Evolutionary conservation across 2,888 invertebrate genomes (phyloP), one percentile per base, ranked within the genome.

Genomic region (Dysmachus trigonus): DNA sequence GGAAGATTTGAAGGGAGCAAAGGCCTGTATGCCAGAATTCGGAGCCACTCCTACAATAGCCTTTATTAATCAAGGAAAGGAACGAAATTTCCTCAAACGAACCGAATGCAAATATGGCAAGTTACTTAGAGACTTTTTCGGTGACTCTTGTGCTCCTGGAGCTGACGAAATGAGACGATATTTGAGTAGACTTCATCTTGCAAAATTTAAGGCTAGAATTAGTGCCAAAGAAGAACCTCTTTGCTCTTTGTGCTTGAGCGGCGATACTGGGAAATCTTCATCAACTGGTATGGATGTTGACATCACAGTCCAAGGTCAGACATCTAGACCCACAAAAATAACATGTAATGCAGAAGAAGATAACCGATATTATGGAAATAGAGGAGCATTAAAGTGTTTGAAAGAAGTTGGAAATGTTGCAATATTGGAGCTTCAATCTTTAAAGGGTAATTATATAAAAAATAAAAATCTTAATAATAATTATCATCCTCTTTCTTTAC

Each of bases 11-110:
- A 92, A 93, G 53, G 93, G 91, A 0, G 93, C 92, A 88, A 93
- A 91, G 31, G 95, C 94, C 0, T 95, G 95, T 90, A 94, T 95
- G 91, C 94, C 95, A 0, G 94, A 95, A 89, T 95, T 93, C 88
- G 94, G 95, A 0, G 95, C 95, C 47, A 94, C 88, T 94, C 94
- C 95, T 6, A 95, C 94, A 93, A 90, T 95, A 73, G 93, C 95
- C 1, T 95, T 95, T 89, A 92, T 95, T 1, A 93, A 94, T 71
- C 90, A 92, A 0, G 93, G 93, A 0, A 93, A 94, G 38, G 92
- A 92, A 86, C 90, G 92, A 0, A 91, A 92, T 10, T 90, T 94
- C 1, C 90, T 94, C 72, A 53, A 73, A 1, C 91, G 86, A 30
- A 88, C 91, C 0, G 93, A 94, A 77, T 95, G 95, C 88, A 93